phyloP scores from a whole-genome alignment of 2,888 invertebrate species.

The Cyaniris semiargus region DNA sequence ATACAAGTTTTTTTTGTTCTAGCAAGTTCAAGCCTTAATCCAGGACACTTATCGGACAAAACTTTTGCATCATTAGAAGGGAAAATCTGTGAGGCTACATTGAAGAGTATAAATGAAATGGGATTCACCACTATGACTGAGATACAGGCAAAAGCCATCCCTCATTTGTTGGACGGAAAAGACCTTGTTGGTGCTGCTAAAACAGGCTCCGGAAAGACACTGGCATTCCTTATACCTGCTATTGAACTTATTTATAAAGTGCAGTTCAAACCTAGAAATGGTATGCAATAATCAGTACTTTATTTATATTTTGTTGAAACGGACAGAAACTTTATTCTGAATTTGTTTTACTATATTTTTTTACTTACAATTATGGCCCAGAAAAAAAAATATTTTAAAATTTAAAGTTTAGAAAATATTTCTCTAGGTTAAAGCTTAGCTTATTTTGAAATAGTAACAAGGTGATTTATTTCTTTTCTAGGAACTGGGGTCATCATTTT shows the following conservation, averaged over 20 bases:
- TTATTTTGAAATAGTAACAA: too few species aligned
- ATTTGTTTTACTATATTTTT: too few species aligned
- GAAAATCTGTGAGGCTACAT: slow-evolving; percentile 88
- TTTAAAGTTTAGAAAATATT: too few species aligned
- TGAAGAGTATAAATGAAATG: slow-evolving; percentile 93
- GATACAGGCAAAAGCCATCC: slow-evolving; percentile 94
- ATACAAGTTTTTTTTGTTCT: slow-evolving; percentile 12
- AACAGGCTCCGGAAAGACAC: slow-evolving; percentile 98
- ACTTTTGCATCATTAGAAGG: slow-evolving; percentile 81
- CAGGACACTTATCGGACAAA: slow-evolving; percentile 82
- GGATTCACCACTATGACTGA: slow-evolving; percentile 97
- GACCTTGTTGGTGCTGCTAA: slow-evolving; percentile 97
- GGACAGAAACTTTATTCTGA: too few species aligned
- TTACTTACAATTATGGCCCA: too few species aligned
- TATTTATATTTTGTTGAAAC: slow-evolving; percentile 19
- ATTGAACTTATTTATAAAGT: slow-evolving; percentile 94
- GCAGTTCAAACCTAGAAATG: slow-evolving; percentile 95
- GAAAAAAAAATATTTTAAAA: too few species aligned
- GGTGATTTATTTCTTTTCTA: slow-evolving; percentile 51
- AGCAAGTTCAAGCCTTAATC: slow-evolving; percentile 78
- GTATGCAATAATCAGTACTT: slow-evolving; percentile 64
- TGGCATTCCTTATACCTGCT: slow-evolving; percentile 97
- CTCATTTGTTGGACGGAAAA: slow-evolving; percentile 93
- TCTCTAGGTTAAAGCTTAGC: too few species aligned
- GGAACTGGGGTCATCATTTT: slow-evolving; percentile 96